These are phyloP conservation scores for Platynereis dumerilii DNA, from an alignment of 2,888 invertebrate species.

Conservation along the genomic window DNA sequence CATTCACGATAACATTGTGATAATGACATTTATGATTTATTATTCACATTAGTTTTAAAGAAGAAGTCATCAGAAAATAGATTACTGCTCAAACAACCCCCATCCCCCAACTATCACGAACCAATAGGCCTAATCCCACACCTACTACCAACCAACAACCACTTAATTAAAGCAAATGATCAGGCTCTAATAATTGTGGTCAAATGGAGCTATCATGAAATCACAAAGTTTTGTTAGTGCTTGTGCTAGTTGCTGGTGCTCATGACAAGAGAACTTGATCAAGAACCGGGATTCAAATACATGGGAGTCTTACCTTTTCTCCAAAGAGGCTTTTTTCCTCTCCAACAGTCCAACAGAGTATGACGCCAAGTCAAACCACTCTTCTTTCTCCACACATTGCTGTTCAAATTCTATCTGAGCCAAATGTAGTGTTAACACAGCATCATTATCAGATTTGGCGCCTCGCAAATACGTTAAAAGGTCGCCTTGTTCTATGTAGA, in stretches of 20 bases:
- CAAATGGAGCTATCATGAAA: too few relatives aligned
- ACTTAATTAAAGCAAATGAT: too few relatives aligned
- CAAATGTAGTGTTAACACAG: slow-evolving; percentile 1
- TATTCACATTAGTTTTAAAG: not conserved
- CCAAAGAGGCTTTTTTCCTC: slow-evolving; percentile 42
- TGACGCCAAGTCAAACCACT: slow-evolving; percentile 48
- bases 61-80: too few relatives aligned
- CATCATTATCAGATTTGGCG: not conserved
- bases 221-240: too few relatives aligned
- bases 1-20: not conserved
- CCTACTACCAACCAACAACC: too few relatives aligned
- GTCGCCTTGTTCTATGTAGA: slow-evolving; percentile 49
- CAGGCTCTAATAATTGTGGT: too few relatives aligned
- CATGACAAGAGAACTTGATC: too few relatives aligned
- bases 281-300: too few relatives aligned
- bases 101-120: too few relatives aligned
- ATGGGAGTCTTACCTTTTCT: slow-evolving; percentile 43
- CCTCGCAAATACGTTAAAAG: slow-evolving; percentile 47
- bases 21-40: not conserved
- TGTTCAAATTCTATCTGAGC: slow-evolving; percentile 45
- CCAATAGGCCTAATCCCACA: too few relatives aligned
- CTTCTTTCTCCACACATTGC: slow-evolving; percentile 41
- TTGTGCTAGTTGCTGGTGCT: too few relatives aligned
- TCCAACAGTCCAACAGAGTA: slow-evolving; percentile 50
- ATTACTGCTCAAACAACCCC: too few relatives aligned